These are phyloP conservation scores for Ephestia elutella DNA, from an alignment of 1,140 invertebrate species.

Conservation along the genomic window DNA sequence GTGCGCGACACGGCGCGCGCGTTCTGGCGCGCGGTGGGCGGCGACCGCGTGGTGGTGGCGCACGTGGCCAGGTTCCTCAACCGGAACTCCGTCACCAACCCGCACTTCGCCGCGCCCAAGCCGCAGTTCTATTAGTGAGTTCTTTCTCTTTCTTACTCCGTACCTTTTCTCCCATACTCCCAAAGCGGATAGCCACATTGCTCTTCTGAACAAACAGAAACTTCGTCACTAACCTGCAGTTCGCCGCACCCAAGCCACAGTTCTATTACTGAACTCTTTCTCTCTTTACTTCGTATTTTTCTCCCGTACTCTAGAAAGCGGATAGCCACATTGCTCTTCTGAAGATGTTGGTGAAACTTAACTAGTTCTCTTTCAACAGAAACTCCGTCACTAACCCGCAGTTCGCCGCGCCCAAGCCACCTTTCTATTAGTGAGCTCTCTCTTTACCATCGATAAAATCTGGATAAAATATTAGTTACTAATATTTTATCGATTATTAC, in stretches of 20 bases:
- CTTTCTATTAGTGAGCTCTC: background rate
- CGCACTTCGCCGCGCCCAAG: constrained; percentile 41
- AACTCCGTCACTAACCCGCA: constrained; percentile 41
- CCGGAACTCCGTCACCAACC: constrained; percentile 36
- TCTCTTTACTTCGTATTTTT: too few relatives aligned
- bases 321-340: too few relatives aligned
- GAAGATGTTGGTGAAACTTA: too few relatives aligned
- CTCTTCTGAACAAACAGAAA: too few relatives aligned
- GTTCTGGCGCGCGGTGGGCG: constrained; percentile 43
- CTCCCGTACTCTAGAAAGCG: too few relatives aligned
- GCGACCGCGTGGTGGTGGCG: constrained; percentile 41
- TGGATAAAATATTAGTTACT: too few relatives aligned
- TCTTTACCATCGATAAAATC: too few relatives aligned
- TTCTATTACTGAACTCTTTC: too few relatives aligned
- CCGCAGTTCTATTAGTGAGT: background rate
- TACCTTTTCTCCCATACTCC: background rate
- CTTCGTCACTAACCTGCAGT: constrained; percentile 50
- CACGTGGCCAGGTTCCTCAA: constrained; percentile 36
- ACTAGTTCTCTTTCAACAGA: too few relatives aligned
- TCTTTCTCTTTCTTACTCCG: too few relatives aligned
- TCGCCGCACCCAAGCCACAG: constrained; percentile 27
- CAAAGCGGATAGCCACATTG: too few relatives aligned
- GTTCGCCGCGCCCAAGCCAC: constrained; percentile 32
- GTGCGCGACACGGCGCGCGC: constrained; percentile 27
- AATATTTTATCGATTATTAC: too few relatives aligned